A percentile compares a stretch with the other conserved stretches of the same genome.
Evolutionary conservation across 2,888 invertebrate genomes (phyloP).

Genomic region (Ophion obscuratus): DNA sequence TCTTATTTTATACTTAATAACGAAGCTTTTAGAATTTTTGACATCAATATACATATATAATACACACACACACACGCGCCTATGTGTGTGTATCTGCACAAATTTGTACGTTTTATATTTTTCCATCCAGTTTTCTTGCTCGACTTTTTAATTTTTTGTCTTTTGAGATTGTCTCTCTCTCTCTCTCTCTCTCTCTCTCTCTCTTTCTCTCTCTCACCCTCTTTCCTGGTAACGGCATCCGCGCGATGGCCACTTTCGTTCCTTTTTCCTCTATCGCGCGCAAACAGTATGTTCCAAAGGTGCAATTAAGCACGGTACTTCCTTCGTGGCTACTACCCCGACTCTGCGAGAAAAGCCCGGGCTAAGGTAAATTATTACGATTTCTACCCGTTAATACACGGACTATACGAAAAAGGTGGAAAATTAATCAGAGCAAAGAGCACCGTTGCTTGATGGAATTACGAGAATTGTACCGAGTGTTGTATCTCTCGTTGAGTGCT

Average conservation of each 20-base stretch:
- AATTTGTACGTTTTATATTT: not conserved
- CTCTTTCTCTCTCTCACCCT: too few relatives aligned
- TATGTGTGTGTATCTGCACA: not conserved
- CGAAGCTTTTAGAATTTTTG: not conserved
- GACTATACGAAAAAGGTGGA: not conserved
- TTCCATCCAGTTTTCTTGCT: not conserved
- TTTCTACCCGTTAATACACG: not conserved
- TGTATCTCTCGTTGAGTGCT: not conserved
- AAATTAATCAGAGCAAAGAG: conserved; percentile 8
- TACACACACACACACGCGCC: too few relatives aligned
- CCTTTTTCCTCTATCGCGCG: not conserved
- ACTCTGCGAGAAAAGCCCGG: not conserved
- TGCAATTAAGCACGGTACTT: conserved; percentile 20
- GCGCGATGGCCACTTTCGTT: not conserved
- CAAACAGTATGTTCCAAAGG: conserved; percentile 22
- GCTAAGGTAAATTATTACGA: conserved; percentile 11
- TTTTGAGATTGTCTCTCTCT: not conserved
- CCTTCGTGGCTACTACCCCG: not conserved
- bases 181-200: not conserved
- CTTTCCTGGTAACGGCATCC: not conserved
- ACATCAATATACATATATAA: not conserved
- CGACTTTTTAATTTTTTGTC: conserved; percentile 2
- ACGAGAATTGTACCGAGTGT: not conserved
- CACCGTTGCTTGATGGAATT: not conserved
- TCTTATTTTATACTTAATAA: not conserved